phyloP scores from a whole-genome alignment of 2,797 vertebrate species.

The Manis crassicaudata region DNA sequence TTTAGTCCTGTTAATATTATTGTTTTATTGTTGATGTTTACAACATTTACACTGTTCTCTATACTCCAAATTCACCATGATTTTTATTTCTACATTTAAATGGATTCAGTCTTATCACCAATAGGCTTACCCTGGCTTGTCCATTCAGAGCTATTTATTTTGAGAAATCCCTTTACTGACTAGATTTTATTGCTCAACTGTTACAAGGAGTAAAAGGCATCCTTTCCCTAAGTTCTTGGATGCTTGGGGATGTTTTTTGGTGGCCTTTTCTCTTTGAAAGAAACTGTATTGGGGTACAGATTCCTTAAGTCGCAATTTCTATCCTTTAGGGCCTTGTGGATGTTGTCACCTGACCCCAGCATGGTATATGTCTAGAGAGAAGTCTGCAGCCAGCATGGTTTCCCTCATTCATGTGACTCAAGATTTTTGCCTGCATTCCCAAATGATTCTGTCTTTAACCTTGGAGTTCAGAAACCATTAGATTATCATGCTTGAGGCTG shows the following conservation, averaged over 20 bases:
- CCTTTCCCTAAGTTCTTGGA: neutral
- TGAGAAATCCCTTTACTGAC: neutral
- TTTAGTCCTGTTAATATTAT: neutral
- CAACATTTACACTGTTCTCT: neutral
- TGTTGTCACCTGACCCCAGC: neutral
- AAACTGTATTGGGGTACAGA: neutral
- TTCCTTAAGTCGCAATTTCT: neutral
- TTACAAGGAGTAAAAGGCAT: neutral
- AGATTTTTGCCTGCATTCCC: neutral
- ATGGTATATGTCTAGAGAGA: neutral
- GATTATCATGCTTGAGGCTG: neutral
- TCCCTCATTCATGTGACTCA: neutral
- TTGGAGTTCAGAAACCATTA: neutral
- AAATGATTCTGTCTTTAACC: neutral
- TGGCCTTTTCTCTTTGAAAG: neutral
- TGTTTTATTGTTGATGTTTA: neutral
- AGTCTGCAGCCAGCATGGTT: neutral
- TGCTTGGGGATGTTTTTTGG: neutral
- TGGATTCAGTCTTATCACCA: neutral
- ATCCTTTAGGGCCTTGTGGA: neutral
- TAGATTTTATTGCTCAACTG: neutral
- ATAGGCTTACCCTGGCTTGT: neutral
- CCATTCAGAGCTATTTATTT: neutral
- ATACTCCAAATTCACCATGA: neutral
- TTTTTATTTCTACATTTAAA: slow-evolving; percentile 28